phyloP scores from a whole-genome alignment of 2,888 invertebrate species.

The Dicyrtomina minuta region DNA sequence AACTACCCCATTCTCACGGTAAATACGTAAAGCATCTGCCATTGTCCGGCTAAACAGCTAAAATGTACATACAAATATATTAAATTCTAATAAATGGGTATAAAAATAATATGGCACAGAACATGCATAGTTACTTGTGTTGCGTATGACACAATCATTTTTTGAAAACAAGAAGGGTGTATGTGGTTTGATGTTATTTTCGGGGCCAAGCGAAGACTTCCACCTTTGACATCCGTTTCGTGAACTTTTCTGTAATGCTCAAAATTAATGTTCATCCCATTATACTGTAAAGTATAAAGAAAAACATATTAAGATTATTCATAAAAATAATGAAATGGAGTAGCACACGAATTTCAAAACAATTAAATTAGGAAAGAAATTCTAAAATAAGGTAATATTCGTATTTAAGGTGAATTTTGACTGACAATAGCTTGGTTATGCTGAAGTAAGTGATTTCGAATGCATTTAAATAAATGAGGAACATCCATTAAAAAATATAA shows the following conservation, averaged over 20 bases:
- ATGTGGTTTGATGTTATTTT: slow-evolving; percentile 23
- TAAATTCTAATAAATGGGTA: no score
- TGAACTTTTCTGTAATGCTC: slow-evolving; percentile 20
- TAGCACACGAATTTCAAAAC: no score
- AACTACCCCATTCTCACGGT: background rate
- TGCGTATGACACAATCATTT: slow-evolving; percentile 26
- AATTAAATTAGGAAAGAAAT: no score
- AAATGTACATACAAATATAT: background rate
- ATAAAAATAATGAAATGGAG: no score
- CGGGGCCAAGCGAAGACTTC: slow-evolving; percentile 24
- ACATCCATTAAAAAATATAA: slow-evolving; percentile 30
- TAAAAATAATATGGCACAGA: background rate
- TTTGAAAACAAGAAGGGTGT: slow-evolving; percentile 32
- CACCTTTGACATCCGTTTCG: background rate
- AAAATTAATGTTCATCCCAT: slow-evolving; percentile 16
- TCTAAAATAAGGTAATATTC: no score
- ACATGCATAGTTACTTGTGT: slow-evolving; percentile 13
- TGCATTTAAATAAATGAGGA: slow-evolving; percentile 34
- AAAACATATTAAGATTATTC: no score
- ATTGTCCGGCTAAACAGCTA: slow-evolving; percentile 9
- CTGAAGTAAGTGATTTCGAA: slow-evolving; percentile 31
- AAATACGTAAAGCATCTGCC: background rate
- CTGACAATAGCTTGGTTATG: slow-evolving; percentile 14
- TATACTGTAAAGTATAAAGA: no score
- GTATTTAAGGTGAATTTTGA: no score